Evolutionary conservation across 92 coral and sea anemone genomes (phyloP), one percentile per base, ranked within the genome.

Genomic region (Palythoa grandis): DNA sequence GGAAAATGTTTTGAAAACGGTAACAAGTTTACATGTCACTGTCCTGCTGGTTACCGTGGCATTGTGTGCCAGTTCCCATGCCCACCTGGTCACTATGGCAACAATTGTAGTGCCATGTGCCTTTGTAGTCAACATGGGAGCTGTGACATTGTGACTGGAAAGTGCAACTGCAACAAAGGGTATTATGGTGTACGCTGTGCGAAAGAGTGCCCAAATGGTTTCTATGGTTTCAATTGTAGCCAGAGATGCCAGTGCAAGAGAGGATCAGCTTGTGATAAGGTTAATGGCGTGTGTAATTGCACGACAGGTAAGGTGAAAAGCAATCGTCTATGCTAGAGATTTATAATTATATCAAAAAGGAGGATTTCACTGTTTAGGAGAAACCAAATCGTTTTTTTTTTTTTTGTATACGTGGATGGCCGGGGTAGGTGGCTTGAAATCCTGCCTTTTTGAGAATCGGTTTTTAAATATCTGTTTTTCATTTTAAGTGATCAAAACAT

Each of bases 211-310:
- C 88, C 85, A 2, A 57, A 58, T 8, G 94, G 98, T n/a, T 96
- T 88, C 91, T 96, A 87, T 90, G 99, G 99, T 50, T 92, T 90
- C 90, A 86, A 86, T 72, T 96, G 99, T 76, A 83, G 85, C 15
- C 98, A 96, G 91, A 92, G 50, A 70, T 96, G 99, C 75, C 95
- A 90, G 86, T 96, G 99, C 68, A 70, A 83, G 78, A 93, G 92
- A 65, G 88, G 92, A 3, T 94, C 92, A 15, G 24, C 86, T 5
- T 96, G 99, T 76, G 88, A 95, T 71, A 84, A 78, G 10, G 89
- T 77, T 76, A 88, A 86, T 2, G 99, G 99, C 38, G 76, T 79
- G n/a, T 96, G 99, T 74, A 90, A 91, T 72, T 96, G 99, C 71
- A 88, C 90, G 0, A 57, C 84, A 53, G 92, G 92, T 89, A 89